Base-by-base conservation (phyloP, 2,888 invertebrate species). In the Seladonia tumulorum region DNA sequence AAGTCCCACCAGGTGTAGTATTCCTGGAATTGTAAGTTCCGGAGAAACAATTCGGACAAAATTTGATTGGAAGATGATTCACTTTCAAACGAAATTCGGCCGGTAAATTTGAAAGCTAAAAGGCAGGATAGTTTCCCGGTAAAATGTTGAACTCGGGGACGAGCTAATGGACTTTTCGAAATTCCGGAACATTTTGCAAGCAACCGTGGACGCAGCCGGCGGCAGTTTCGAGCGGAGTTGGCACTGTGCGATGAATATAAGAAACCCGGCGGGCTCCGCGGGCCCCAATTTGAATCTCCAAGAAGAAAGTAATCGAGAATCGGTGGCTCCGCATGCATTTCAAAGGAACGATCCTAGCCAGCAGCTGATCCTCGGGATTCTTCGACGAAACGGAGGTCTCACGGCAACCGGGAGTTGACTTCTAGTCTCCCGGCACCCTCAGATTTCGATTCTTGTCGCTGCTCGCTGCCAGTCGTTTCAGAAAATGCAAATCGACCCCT, bases 401-500 rank as follows among this genome's bases (percentile, higher is more conserved):
- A 42, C 53, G 22, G 35, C 22, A n/a, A n/a, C 66, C 39, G 16
- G n/a, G 14, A 47, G n/a, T 14, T 49, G 57, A 49, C 63, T 49
- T 10, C 18, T 2, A n/a, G 35, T 35, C 29, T 60, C 72, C n/a
- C 16, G 63, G n/a, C 29, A 29, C 5, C 42, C 39, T 42, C 49
- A 49, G 42, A 42, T 53, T 42, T 39, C 49, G 73, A 82, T 57
- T 81, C 68, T 73, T 81, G 49, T 35, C 35, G 25, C 10, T 70
- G 5, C 63, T 29, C 16, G 18, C 25, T 42, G 57, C 45, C 25
- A 82, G 53, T 68, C n/a, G 35, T 75, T 75, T 16, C 29, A 60
- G 57, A 82, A 83, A 82, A 83, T 83, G 83, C 76, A 83, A 83
- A 83, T 63, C 83, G 66, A 57, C 29, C 39, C 8, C 53, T 68